These are phyloP conservation scores for Sander lucioperca DNA, from an alignment of 2,113 vertebrate genomes.

Conservation along the genomic window DNA sequence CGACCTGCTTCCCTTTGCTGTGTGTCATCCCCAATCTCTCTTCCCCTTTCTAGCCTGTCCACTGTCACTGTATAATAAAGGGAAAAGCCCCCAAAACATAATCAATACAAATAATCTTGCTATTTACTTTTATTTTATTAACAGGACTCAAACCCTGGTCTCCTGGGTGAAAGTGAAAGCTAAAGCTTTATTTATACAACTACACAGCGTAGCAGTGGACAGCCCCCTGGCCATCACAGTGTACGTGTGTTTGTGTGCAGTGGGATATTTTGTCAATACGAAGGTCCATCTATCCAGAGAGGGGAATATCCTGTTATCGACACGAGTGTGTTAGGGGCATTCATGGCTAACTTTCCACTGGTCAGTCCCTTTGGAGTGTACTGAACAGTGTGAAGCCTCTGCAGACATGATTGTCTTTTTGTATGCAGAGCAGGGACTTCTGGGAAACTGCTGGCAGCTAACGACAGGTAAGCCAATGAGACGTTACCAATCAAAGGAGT, in stretches of 20 bases:
- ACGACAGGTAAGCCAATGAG: too few relatives aligned
- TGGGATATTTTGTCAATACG: not conserved
- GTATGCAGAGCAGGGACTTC: not conserved
- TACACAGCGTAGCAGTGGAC: not conserved
- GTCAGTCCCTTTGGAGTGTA: not conserved
- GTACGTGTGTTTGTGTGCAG: not conserved
- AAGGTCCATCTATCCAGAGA: not conserved
- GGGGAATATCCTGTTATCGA: conserved; percentile 26
- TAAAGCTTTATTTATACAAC: not conserved
- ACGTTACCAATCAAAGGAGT: not conserved
- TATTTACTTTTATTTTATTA: too few relatives aligned
- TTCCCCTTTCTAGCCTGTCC: too few relatives aligned
- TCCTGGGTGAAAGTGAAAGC: too few relatives aligned
- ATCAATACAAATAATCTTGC: too few relatives aligned
- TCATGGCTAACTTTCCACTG: conserved; percentile 35
- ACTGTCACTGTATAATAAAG: too few relatives aligned
- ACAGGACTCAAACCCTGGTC: too few relatives aligned
- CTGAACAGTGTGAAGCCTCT: not conserved
- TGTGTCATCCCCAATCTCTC: too few relatives aligned
- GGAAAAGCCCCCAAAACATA: too few relatives aligned
- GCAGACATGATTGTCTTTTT: not conserved
- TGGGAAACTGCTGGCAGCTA: not conserved
- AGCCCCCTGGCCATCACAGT: too few relatives aligned
- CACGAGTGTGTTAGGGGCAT: conserved; percentile 18
- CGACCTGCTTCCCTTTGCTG: too few relatives aligned